These are phyloP conservation scores for Antheraea pernyi DNA, from an alignment of 1,140 invertebrate species.

Conservation along the genomic window DNA sequence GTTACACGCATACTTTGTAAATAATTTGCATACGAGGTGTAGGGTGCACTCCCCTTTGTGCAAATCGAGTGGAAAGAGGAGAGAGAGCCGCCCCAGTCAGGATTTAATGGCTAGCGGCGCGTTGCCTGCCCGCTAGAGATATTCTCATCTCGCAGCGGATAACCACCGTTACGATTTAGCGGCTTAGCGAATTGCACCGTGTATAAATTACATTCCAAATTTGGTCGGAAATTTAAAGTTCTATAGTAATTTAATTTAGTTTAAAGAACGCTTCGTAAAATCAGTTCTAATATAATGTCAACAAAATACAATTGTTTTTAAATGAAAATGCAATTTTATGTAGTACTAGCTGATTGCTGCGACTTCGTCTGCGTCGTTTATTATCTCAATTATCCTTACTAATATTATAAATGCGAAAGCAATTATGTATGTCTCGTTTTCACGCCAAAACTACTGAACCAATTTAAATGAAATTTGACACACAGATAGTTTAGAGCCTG, in stretches of 20 bases:
- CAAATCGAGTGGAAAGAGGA: slow-evolving; percentile 9
- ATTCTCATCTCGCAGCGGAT: slow-evolving; percentile 44
- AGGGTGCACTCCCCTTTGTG: not conserved
- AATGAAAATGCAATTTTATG: no score
- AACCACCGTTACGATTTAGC: slow-evolving; percentile 42
- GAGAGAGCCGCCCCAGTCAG: slow-evolving; percentile 18
- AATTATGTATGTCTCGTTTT: no score
- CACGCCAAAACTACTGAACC: no score
- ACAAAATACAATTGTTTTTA: no score
- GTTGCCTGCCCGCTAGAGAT: slow-evolving; percentile 40
- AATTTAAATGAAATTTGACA: no score
- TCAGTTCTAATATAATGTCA: no score
- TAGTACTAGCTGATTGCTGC: no score
- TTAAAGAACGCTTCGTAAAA: not conserved
- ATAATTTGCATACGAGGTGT: slow-evolving; percentile 39
- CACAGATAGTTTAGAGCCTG: no score
- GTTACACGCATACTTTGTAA: slow-evolving; percentile 45
- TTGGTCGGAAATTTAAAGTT: not conserved
- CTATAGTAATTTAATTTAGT: not conserved
- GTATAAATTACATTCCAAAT: slow-evolving; percentile 1
- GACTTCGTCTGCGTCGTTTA: no score
- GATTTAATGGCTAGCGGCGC: slow-evolving; percentile 37
- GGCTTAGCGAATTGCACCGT: slow-evolving; percentile 38
- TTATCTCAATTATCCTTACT: no score
- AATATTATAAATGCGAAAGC: no score